Percentiles rank a stretch among this genome's conserved stretches.
Evolutionary conservation across 2,113 vertebrate species (phyloP).

Genomic region (Eclectus roratus): DNA sequence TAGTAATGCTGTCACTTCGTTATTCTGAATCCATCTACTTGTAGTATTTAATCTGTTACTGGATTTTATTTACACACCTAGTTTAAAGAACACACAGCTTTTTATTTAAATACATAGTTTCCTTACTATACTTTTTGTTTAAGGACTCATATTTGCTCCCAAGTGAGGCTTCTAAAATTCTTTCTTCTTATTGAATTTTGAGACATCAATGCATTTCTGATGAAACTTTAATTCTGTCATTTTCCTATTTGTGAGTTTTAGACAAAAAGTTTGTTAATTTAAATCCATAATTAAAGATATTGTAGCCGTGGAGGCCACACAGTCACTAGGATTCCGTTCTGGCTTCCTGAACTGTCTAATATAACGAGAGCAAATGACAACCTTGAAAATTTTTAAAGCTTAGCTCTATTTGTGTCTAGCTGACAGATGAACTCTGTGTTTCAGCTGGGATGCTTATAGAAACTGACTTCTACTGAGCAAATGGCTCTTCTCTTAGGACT

Average conservation of each 20-base stretch:
- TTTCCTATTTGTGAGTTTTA: not conserved
- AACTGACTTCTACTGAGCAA: not conserved
- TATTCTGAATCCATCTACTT: not conserved
- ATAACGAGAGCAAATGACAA: not conserved
- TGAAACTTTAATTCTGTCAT: not conserved
- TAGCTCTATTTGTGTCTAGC: not conserved
- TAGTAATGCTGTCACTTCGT: not conserved
- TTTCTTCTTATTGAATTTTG: not conserved
- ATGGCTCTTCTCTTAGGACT: not conserved
- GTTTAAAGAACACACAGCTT: not conserved
- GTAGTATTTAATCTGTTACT: not conserved
- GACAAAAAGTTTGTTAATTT: not conserved
- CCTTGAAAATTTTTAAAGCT: not conserved
- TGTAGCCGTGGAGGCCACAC: rapidly evolving
- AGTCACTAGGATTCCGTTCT: not conserved
- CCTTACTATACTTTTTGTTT: not conserved
- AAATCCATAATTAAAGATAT: not conserved
- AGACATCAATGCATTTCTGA: not conserved
- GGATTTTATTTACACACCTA: not conserved
- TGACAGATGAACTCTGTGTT: not conserved
- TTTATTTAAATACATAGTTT: not conserved
- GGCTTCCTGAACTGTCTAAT: not conserved
- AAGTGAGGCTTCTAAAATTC: not conserved
- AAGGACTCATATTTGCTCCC: not conserved
- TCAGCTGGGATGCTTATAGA: not conserved